Base-by-base conservation (phyloP, 2,797 vertebrate species). In the Scolopax bukidnonensis region DNA sequence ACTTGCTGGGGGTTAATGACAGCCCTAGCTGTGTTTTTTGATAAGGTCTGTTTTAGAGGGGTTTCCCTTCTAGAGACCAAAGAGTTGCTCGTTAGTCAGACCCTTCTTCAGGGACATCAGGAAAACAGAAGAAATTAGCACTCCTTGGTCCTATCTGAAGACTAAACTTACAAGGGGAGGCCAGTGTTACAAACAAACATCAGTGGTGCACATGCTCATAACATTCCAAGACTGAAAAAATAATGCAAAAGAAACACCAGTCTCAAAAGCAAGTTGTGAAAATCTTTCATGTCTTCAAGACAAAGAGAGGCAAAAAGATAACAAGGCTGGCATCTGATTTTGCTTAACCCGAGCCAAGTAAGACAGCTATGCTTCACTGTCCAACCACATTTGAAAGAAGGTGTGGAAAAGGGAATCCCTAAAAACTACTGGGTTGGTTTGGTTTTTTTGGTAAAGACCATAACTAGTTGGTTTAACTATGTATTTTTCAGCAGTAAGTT, bases 11-110 rank as follows among this genome's bases (percentile, higher is more conserved):
- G 38, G 67, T 89, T 87, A 88, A 73, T 0, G 6, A 69, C 50
- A 91, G n/a, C 57, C 25, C n/a, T 89, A 60, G 19, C 30, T 84
- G 11, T 4, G 5, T 63, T 81, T 79, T 86, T 65, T 88, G 45
- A 50, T 57, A 24, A 47, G 16, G 84, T 68, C 69, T 87, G 9
- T 32, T 93, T 92, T 86, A 86, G 63, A 63, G 33, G 82, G 54
- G 23, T 88, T 95, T 84, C 54, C 47, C 25, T 90, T 76, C 20
- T 67, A 27, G 27, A 86, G 4, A 84, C 41, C 16, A 24, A 93
- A 59, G 47, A 73, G 40, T 12, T 74, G 43, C 17, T 82, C 13
- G 1, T 79, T 53, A 53, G 67, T 87, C 25, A 60, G 65, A 27
- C 25, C 11, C 15, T 74, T 74, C 78, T 87, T 63, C 40, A 56